Percentiles rank a stretch among this genome's conserved stretches.
phyloP scores from a whole-genome alignment of 2,113 vertebrate species.

The Archilochus colubris region DNA sequence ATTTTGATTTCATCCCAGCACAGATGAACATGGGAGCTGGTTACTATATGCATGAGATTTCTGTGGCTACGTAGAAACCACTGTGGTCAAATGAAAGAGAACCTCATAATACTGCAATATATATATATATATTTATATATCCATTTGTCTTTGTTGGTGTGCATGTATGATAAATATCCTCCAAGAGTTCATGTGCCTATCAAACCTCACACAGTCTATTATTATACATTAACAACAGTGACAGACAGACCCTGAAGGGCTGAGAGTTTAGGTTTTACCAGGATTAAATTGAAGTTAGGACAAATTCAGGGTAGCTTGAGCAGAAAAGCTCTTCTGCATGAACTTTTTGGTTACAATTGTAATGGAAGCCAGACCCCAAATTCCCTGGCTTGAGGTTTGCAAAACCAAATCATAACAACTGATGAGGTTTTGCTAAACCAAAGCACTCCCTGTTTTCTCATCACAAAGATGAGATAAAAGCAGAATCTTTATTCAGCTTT shows the following conservation, averaged over 20 bases:
- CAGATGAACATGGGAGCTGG: constrained; percentile 44
- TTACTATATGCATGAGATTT: constrained; percentile 16
- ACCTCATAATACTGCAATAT: not conserved
- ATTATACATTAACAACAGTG: not conserved
- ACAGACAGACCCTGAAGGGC: not conserved
- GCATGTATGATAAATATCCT: not conserved
- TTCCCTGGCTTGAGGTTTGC: constrained; percentile 2
- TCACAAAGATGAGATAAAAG: not conserved
- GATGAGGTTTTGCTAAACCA: constrained; percentile 30
- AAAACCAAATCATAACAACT: constrained; percentile 40
- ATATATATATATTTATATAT: not conserved
- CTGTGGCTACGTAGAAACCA: constrained; percentile 55
- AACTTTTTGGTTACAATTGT: constrained; percentile 2
- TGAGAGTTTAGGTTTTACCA: not conserved
- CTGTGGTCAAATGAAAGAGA: constrained; percentile 34
- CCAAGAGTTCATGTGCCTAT: not conserved
- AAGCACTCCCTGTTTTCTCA: not conserved
- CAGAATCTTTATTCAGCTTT: not conserved
- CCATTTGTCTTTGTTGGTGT: not conserved
- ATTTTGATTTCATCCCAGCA: constrained; percentile 17
- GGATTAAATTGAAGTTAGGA: constrained; percentile 22
- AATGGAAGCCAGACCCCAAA: constrained; percentile 46
- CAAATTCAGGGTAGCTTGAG: not conserved
- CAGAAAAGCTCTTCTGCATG: constrained; percentile 2
- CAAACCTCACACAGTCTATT: not conserved